Evolutionary conservation across 2,888 invertebrate genomes (phyloP), one percentile per base, ranked within the genome.

Genomic region (Apodemia mormo): DNA sequence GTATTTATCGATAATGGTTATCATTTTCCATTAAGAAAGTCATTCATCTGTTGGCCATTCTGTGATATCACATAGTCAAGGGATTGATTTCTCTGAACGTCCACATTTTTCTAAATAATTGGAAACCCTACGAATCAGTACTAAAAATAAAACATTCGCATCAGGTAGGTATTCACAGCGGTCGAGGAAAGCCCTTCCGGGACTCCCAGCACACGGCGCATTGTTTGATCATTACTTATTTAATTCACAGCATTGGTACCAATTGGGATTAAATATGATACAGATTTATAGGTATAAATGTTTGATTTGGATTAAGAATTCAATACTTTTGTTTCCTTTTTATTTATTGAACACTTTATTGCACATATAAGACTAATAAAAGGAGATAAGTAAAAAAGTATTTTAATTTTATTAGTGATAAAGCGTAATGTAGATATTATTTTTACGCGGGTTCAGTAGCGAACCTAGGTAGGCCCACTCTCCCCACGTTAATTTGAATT

Each of bases 211-310:
- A 80, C 86, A 86, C 86, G 85, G 73, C 71, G 67, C 58, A 2
- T 40, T 83, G 78, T 85, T 85, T 85, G 75, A 70, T 72, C 73
- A 30, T 78, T 79, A 78, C 81, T 80, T 84, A 82, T 80, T 80
- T 78, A 79, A 45, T 45, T 74, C 77, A 72, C 76, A 76, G 72
- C 73, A 29, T 33, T 14, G 73, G 75, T 71, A 5, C 14, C 49
- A 5, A 49, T 49, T 49, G 49, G 49, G 58, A 61, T 61, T 61
- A 61, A 61, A 14, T 12, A 64, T 45, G 77, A 78, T 52, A 56
- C 65, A 71, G 29, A 78, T 52, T 49, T 22, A 22, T 22, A 22
- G 22, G 49, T 52, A 52, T 52, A 52, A n/a, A 6, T 52, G 49
- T 52, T 14, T 52, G 49, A 52, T 52, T 14, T 52, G 49, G 49